These are phyloP conservation scores for Cyrtodaria siliqua DNA, from an alignment of 2,888 invertebrate species.

Conservation along the genomic window DNA sequence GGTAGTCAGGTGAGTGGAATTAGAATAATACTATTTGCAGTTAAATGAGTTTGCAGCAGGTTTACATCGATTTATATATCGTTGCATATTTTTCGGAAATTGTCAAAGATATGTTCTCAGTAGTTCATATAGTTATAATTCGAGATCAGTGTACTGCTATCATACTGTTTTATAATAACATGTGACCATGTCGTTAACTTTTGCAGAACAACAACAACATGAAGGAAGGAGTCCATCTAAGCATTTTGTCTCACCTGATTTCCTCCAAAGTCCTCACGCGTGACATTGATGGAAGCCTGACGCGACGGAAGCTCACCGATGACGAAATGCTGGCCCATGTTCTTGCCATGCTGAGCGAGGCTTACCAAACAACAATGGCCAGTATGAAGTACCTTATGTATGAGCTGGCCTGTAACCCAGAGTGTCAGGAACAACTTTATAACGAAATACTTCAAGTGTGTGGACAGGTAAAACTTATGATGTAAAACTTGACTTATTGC, in stretches of 20 bases:
- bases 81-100: too few relatives aligned
- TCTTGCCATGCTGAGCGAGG: conserved; percentile 43
- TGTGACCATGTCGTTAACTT: too few relatives aligned
- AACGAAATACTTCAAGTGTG: conserved; percentile 35
- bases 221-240: conserved; percentile 20
- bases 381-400: conserved; percentile 51
- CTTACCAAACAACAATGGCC: conserved; percentile 34
- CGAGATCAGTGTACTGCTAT: too few relatives aligned
- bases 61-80: too few relatives aligned
- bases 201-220: conserved; percentile 42
- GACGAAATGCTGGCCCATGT: conserved; percentile 65
- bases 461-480: conserved; percentile 30
- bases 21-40: too few relatives aligned
- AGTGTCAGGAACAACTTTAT: conserved; percentile 42
- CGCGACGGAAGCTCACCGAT: conserved; percentile 45
- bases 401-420: conserved; percentile 43
- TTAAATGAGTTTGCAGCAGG: too few relatives aligned
- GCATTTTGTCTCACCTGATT: conserved; percentile 53
- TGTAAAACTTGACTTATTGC: too few relatives aligned
- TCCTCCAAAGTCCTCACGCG: conserved; percentile 30
- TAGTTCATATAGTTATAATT: too few relatives aligned
- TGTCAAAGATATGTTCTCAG: too few relatives aligned
- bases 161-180: too few relatives aligned
- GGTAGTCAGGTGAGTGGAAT: conserved; percentile 29
- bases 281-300: conserved; percentile 57